A percentile compares a stretch with the other conserved stretches of the same genome.
phyloP scores from a whole-genome alignment of 2,888 invertebrate species.

The Coelogynopora nodosa region DNA sequence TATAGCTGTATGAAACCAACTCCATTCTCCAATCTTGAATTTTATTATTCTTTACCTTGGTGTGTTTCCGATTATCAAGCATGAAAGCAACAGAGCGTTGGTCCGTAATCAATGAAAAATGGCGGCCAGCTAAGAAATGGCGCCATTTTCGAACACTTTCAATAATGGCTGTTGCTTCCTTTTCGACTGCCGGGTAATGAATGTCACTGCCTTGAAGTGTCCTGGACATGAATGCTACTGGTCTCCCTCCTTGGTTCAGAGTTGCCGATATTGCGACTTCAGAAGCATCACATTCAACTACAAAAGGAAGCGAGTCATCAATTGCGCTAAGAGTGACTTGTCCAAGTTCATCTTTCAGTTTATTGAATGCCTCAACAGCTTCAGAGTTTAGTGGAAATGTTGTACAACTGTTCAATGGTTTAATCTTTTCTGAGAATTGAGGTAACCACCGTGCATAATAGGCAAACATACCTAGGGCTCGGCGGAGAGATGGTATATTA shows the following conservation, averaged over 20 bases:
- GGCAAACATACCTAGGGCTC: neutral
- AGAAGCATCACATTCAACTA: neutral
- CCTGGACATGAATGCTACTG: constrained; percentile 32
- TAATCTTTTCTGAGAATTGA: neutral
- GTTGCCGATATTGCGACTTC: neutral
- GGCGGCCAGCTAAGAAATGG: constrained; percentile 38
- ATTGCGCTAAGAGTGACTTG: neutral
- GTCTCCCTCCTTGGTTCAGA: constrained; percentile 16
- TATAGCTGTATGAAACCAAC: neutral
- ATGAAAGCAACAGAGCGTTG: constrained; percentile 44
- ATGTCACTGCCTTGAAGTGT: constrained; percentile 35
- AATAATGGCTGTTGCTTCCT: constrained; percentile 42
- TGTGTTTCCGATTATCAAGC: constrained; percentile 42
- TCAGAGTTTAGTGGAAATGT: neutral
- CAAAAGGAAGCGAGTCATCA: neutral
- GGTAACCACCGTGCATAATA: neutral
- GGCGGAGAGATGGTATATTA: neutral
- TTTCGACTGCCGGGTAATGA: constrained; percentile 43
- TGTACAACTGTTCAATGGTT: neutral
- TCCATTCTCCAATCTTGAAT: constrained; percentile 28
- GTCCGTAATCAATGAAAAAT: constrained; percentile 45
- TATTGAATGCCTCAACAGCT: neutral
- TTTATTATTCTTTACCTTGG: constrained; percentile 37
- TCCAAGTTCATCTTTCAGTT: neutral
- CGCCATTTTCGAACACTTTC: neutral